These are phyloP conservation scores for Bombus waltoni DNA, from an alignment of 1,140 invertebrate genomes.

Conservation along the genomic window DNA sequence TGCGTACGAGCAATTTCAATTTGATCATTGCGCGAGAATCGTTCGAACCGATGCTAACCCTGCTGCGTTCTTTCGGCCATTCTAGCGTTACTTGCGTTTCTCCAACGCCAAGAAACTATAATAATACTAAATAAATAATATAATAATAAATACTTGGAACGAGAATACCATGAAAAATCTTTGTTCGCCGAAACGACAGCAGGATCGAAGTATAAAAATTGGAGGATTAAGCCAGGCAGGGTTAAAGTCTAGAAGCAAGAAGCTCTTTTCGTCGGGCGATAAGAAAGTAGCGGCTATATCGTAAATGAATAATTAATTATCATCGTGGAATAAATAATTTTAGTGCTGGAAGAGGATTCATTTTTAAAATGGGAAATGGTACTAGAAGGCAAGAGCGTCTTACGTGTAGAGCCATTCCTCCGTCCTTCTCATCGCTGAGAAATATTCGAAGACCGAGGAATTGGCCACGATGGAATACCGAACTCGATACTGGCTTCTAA, in stretches of 20 bases:
- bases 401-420: not conserved
- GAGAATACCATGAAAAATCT: too few relatives aligned
- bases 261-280: too few relatives aligned
- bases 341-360: not conserved
- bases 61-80: too few relatives aligned
- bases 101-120: too few relatives aligned
- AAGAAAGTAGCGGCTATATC: not conserved
- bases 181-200: too few relatives aligned
- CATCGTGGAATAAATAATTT: too few relatives aligned
- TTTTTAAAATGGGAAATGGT: not conserved
- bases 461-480: conserved; percentile 94
- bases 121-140: too few relatives aligned
- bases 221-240: too few relatives aligned
- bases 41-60: not conserved
- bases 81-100: too few relatives aligned
- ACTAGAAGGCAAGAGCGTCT: not conserved
- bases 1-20: conserved; percentile 71
- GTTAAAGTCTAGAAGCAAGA: too few relatives aligned
- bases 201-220: too few relatives aligned
- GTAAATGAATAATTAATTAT: not conserved
- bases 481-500: conserved; percentile 95
- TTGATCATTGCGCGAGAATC: not conserved
- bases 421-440: not conserved
- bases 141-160: too few relatives aligned
- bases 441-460: conserved; percentile 94